phyloP scores from a whole-genome alignment of 2,113 vertebrate genomes.

The Dromiciops gliroides region DNA sequence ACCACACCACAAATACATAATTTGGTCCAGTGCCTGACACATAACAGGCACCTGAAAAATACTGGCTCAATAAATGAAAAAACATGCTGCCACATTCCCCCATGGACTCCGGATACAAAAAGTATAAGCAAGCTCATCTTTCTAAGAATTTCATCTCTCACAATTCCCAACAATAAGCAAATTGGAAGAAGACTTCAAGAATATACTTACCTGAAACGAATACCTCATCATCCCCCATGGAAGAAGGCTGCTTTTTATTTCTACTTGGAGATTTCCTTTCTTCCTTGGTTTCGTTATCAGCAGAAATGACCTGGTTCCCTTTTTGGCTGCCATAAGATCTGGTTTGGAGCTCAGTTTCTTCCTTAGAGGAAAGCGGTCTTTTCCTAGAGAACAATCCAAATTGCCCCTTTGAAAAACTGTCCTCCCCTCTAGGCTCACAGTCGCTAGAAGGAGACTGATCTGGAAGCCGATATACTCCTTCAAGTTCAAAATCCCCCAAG shows the following conservation, averaged over 20 bases:
- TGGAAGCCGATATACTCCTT: conserved; percentile 89
- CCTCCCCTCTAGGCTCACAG: conserved; percentile 66
- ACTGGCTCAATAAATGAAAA: neutral
- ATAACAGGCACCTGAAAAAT: neutral
- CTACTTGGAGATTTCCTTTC: neutral
- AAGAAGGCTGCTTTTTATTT: neutral
- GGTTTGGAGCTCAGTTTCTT: conserved; percentile 21
- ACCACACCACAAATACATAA: neutral
- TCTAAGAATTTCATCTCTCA: neutral
- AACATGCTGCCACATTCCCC: neutral
- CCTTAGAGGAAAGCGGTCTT: conserved; percentile 62
- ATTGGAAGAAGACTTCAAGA: neutral
- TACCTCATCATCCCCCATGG: conserved; percentile 67
- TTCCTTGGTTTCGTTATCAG: conserved; percentile 19
- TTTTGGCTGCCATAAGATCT: conserved; percentile 61
- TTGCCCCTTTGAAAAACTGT: conserved; percentile 55
- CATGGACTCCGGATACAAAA: neutral
- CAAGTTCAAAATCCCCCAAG: conserved; percentile 90
- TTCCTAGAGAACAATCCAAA: conserved; percentile 79
- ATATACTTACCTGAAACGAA: conserved; percentile 82
- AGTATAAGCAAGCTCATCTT: neutral
- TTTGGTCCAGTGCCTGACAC: neutral
- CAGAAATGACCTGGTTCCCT: conserved; percentile 58
- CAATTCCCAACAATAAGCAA: neutral
- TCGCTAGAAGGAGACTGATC: conserved; percentile 86